These are phyloP conservation scores for Drosophila fulvimacula DNA, from an alignment of 2,888 invertebrate species.

Conservation along the genomic window DNA sequence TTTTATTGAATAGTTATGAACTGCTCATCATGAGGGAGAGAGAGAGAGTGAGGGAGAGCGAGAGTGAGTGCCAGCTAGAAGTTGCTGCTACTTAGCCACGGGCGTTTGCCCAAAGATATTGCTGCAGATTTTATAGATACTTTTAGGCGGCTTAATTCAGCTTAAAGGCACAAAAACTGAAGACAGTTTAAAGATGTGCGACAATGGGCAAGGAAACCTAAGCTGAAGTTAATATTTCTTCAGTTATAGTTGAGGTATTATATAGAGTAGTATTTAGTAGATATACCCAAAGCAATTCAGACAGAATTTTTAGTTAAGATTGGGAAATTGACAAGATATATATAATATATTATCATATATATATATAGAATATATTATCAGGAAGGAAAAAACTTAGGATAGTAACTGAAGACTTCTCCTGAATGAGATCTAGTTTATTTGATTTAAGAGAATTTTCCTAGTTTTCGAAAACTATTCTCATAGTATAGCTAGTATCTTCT, in stretches of 20 bases:
- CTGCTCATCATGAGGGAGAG: slow-evolving; percentile 20
- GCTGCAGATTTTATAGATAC: slow-evolving; percentile 29
- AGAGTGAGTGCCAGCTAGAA: slow-evolving; percentile 1
- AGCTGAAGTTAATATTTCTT: not conserved
- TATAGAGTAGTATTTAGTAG: not conserved
- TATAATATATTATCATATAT: too few species aligned
- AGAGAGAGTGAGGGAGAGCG: not conserved
- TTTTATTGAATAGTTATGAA: slow-evolving; percentile 68
- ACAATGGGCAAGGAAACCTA: not conserved
- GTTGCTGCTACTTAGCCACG: slow-evolving; percentile 8
- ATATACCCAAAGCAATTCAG: not conserved
- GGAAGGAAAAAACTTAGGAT: too few species aligned
- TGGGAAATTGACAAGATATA: not conserved
- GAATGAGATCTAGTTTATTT: too few species aligned
- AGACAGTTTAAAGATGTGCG: slow-evolving; percentile 2
- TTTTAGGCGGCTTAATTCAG: not conserved
- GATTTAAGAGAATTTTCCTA: too few species aligned
- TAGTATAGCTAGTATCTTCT: too few species aligned
- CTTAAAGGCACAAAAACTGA: not conserved
- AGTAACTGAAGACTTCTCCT: too few species aligned
- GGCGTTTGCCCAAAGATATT: slow-evolving; percentile 4
- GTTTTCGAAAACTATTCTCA: too few species aligned
- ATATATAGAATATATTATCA: too few species aligned
- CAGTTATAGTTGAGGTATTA: not conserved
- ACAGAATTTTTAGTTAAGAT: not conserved